Conservation (phyloP, 2,113 vertebrate species). For the Bungarus multicinctus region DNA sequence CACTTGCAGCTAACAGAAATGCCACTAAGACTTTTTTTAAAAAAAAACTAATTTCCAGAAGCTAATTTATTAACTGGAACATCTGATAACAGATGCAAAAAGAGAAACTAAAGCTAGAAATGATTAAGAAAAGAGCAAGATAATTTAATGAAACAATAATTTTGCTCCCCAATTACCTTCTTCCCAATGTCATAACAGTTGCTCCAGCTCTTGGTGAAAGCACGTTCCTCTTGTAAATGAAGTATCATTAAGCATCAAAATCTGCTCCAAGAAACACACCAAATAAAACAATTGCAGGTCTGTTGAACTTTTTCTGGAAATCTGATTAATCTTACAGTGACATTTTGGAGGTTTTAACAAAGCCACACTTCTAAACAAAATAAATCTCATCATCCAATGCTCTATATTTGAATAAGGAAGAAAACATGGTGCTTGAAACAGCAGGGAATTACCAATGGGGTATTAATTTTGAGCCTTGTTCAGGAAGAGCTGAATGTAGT, state of each 20-base stretch:
- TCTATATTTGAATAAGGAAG: slow-evolving; percentile 41
- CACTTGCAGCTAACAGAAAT: slow-evolving; percentile 19
- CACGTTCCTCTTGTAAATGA: slow-evolving; percentile 44
- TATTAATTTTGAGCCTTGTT: slow-evolving; percentile 41
- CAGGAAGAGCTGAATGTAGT: slow-evolving; percentile 54
- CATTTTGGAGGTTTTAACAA: slow-evolving; percentile 52
- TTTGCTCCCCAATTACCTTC: slow-evolving; percentile 10
- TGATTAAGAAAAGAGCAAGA: slow-evolving; percentile 18
- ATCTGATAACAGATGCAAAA: slow-evolving; percentile 1
- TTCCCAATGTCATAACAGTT: slow-evolving; percentile 14
- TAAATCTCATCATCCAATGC: slow-evolving; percentile 47
- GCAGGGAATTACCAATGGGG: slow-evolving; percentile 44
- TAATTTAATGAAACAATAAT: slow-evolving; percentile 11
- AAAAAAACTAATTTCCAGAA: not conserved
- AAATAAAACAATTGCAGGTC: slow-evolving; percentile 26
- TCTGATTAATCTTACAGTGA: slow-evolving; percentile 35
- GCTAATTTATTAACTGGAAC: not conserved
- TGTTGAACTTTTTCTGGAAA: slow-evolving; percentile 51
- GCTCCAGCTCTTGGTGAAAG: slow-evolving; percentile 33
- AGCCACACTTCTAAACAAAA: slow-evolving; percentile 50
- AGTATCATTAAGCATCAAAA: slow-evolving; percentile 31
- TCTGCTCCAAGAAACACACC: slow-evolving; percentile 13
- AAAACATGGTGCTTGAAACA: slow-evolving; percentile 43
- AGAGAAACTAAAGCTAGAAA: slow-evolving; percentile 27
- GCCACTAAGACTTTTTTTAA: not conserved